Base-by-base conservation (phyloP, 1,140 invertebrate species). In the Ceratosolen solmsi region DNA sequence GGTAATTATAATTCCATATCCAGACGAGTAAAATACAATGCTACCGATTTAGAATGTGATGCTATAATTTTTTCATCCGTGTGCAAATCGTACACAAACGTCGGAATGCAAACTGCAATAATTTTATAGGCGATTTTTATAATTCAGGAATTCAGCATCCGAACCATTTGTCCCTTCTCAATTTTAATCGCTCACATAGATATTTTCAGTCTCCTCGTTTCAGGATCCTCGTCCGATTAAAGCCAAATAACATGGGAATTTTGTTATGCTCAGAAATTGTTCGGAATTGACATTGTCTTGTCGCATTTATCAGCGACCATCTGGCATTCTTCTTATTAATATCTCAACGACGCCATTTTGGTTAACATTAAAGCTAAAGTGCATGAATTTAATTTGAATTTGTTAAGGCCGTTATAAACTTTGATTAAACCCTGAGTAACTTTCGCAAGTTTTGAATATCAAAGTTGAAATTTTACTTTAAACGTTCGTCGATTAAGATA, bases 351-450 rank as follows among this genome's bases (percentile, higher is more conserved):
- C 25, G n/a, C 60, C 60, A 49, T 17, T 30, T 70, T 74, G 22
- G 41, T 36, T 76, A 54, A 76, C 54, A 1, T 60, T 38, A 8
- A 70, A 54, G 27, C 65, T 41, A 54, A 68, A 70, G 63, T 36
- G 63, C 54, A 70, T 70, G 63, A 78, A 78, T 70, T 78, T 78
- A 78, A 78, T 78, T 78, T 68, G 63, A 78, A 70, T 78, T 70
- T 78, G 76, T 70, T 54, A 70, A 25, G 76, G 36, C 20, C 60
- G 63, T 70, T 54, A 54, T 51, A 54, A 78, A 78, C 60, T 70
- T 78, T 70, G 46, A 78, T 70, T 78, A 78, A 33, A 78, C 46
- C 63, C 63, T 36, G 17, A 22, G 73, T 27, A 54, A 70, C 60
- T 70, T 54, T 78, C 41, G 20, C 25, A 78, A 78, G 41, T 78